Evolutionary conservation across 2,113 vertebrate species (phyloP), one percentile per base, ranked within the genome.

Genomic region (Phyllostomus discolor): DNA sequence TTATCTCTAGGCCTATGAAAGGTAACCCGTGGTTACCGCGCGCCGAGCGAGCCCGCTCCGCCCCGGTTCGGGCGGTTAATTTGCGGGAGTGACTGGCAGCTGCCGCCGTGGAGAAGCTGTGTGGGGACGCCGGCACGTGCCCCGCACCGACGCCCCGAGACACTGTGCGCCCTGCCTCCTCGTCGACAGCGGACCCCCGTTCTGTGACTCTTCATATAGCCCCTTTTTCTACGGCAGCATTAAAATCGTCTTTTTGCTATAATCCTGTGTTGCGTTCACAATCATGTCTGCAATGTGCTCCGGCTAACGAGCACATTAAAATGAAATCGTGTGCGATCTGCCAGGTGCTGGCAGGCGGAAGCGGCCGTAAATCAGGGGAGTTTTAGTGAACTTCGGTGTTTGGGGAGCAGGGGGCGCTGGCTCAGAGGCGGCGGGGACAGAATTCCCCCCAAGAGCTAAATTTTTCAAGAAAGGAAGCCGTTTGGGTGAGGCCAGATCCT

Each of bases 121-220:
- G 99, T 99, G 99, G 99, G 99, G 99, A 99, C 99, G 99, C 99
- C 98, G 99, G 99, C 99, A 99, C 99, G 99, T 99, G 99, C 99
- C 99, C 99, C 99, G 99, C 99, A 99, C 99, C 99, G 99, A 99
- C 98, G 98, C 98, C 99, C 99, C 99, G 99, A 99, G 99, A 99
- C 99, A 99, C 99, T 99, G 99, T 99, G 99, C 99, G 99, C 99
- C 98, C 99, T 98, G 98, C 98, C 99, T 99, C 99, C 98, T 99
- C 99, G 99, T 99, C 99, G 99, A 99, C 99, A 99, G 99, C 99
- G 99, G 99, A 99, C 98, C 99, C 99, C 99, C 99, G 99, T 99
- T 99, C 99, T 99, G 99, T 99, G 99, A 99, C 99, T 98, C 98
- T 99, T 99, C 99, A 99, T 99, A 99, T 99, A 99, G 99, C 99